phyloP scores from a whole-genome alignment of 2,113 vertebrate species.

The Rhinolophus ferrumequinum region DNA sequence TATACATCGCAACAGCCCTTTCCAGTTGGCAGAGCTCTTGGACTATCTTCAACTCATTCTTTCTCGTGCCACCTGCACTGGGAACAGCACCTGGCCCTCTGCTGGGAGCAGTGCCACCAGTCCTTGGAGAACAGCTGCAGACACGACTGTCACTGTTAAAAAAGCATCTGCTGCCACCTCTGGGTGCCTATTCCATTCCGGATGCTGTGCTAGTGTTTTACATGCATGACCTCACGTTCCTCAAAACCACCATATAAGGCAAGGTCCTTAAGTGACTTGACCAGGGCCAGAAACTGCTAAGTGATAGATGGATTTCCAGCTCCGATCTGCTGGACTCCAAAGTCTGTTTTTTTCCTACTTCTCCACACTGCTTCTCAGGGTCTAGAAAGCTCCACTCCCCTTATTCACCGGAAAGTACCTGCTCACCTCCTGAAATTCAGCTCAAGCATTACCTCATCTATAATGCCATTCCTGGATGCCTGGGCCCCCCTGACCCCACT shows the following conservation, averaged over 20 bases:
- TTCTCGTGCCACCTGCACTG: not conserved
- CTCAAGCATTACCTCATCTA: not conserved
- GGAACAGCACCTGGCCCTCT: not conserved
- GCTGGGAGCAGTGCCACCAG: not conserved
- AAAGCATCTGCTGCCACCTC: not conserved
- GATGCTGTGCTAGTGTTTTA: not conserved
- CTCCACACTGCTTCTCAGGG: not conserved
- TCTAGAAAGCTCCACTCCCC: not conserved
- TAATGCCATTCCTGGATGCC: not conserved
- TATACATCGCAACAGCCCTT: not conserved
- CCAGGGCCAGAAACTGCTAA: not conserved
- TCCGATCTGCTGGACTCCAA: not conserved
- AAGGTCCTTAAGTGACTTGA: not conserved
- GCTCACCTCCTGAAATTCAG: not conserved
- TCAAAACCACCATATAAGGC: not conserved
- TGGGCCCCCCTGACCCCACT: not conserved
- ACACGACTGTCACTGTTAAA: accelerated
- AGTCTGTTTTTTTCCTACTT: not conserved
- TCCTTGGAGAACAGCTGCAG: not conserved
- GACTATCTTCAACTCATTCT: not conserved
- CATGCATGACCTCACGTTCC: not conserved
- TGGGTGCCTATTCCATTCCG: not conserved
- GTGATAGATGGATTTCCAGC: not conserved
- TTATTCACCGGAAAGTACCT: accelerated
- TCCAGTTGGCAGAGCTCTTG: not conserved